A percentile compares a stretch with the other conserved stretches of the same genome.
phyloP scores from a whole-genome alignment of 37 sponge, comb jelly and placozoan species.

The Aplysina aerophoba region DNA sequence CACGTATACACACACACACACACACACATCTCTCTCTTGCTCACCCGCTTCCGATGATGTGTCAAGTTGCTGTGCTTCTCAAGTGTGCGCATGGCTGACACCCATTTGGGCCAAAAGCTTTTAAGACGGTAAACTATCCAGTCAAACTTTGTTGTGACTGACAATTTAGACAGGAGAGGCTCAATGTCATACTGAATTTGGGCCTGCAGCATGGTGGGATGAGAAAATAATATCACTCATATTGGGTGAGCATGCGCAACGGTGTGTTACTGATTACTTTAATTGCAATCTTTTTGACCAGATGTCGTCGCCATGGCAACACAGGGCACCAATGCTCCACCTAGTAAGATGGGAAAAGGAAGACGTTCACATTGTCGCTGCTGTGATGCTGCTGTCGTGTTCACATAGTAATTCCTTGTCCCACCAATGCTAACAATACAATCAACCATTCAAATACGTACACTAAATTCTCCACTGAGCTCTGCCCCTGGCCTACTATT shows the following conservation, averaged over 20 bases:
- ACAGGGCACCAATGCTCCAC: slow-evolving; percentile 36
- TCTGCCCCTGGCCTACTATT: too few species aligned
- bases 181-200: slow-evolving; percentile 4
- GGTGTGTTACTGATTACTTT: background rate
- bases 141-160: slow-evolving; percentile 45
- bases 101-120: slow-evolving; percentile 43
- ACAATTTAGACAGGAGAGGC: slow-evolving; percentile 29
- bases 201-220: background rate
- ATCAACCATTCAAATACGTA: too few species aligned
- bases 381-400: too few species aligned
- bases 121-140: slow-evolving; percentile 49
- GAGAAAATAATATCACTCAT: too few species aligned
- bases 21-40: background rate
- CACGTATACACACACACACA: too few species aligned
- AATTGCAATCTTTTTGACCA: background rate
- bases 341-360: background rate
- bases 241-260: background rate
- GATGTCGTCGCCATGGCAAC: slow-evolving; percentile 13
- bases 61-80: slow-evolving; percentile 25
- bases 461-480: too few species aligned
- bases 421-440: too few species aligned
- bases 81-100: background rate
- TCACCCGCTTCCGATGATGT: slow-evolving; percentile 3
- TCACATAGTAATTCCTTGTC: too few species aligned
- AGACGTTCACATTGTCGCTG: too few species aligned